Percentiles rank a stretch among this genome's conserved stretches.
phyloP scores from a whole-genome alignment of 2,888 invertebrate genomes.

The Eurois occulta region DNA sequence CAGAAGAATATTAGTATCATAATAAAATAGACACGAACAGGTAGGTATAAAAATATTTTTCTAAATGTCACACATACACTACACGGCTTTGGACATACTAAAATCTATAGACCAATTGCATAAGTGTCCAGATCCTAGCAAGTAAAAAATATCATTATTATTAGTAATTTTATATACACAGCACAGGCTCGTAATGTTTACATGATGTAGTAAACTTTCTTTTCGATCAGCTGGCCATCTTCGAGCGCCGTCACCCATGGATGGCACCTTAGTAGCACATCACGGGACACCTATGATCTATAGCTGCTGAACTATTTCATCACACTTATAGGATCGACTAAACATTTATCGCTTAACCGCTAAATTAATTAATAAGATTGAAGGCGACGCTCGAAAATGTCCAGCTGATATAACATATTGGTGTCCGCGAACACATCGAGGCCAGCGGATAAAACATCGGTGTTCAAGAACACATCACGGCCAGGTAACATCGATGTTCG shows the following conservation, averaged over 20 bases:
- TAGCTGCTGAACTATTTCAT: slow-evolving; percentile 39
- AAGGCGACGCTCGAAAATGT: slow-evolving; percentile 72
- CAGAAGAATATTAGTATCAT: slow-evolving; percentile 40
- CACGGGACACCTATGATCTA: slow-evolving; percentile 46
- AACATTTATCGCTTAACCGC: slow-evolving; percentile 66
- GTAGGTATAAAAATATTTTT: slow-evolving; percentile 40
- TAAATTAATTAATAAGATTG: slow-evolving; percentile 51
- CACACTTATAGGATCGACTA: slow-evolving; percentile 33
- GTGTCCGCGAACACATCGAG: slow-evolving; percentile 55
- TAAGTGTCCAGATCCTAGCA: slow-evolving; percentile 31
- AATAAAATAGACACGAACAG: slow-evolving; percentile 27
- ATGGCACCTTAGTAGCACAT: slow-evolving; percentile 24
- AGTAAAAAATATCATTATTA: slow-evolving; percentile 65
- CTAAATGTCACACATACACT: slow-evolving; percentile 27
- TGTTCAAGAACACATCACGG: slow-evolving; percentile 50
- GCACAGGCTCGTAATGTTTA: slow-evolving; percentile 73
- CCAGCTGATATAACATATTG: slow-evolving; percentile 73
- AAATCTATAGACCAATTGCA: slow-evolving; percentile 28
- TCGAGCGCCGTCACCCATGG: slow-evolving; percentile 61
- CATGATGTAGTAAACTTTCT: slow-evolving; percentile 63
- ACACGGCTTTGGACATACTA: slow-evolving; percentile 16
- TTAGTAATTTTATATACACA: slow-evolving; percentile 82
- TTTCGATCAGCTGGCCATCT: slow-evolving; percentile 77
- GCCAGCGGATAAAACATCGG: slow-evolving; percentile 41
- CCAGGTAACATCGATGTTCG: slow-evolving; percentile 62